Base-by-base conservation (phyloP, 2,888 invertebrate genomes). In the Diaphora mendica region DNA sequence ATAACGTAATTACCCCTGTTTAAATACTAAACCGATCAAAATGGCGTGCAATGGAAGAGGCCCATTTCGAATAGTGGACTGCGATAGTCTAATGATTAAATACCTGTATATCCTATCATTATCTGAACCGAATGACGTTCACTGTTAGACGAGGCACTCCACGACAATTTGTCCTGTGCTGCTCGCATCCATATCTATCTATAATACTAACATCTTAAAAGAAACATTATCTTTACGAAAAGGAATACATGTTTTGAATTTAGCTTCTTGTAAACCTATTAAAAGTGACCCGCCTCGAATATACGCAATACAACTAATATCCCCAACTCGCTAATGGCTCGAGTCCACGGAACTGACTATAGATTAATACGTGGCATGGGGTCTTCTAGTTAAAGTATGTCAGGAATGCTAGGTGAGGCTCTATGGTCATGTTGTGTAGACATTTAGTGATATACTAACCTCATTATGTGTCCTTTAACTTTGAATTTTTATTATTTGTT, bases 221-320 rank as follows among this genome's bases (percentile, higher is more conserved):
- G n/a, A n/a, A n/a, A n/a, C n/a, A n/a, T n/a, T 77, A 76, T 65
- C 69, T 39, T 44, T 64, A 71, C 72, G 73, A 73, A 76, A 73
- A 76, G 73, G 73, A 74, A 71, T 82, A 78, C 70, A 78, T 77
- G n/a, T n/a, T n/a, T n/a, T n/a, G n/a, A 82, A 83, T 81, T 85
- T 86, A 80, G 83, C 83, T 78, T 78, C 79, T 72, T 70, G 79
- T 77, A 73, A 82, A 78, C 84, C 84, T 85, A 87, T 88, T 84
- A 86, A 78, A 83, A 76, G 79, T 77, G 80, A 79, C 80, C 82
- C 76, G 76, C 70, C 74, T 75, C 39, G 67, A 71, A 59, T 68
- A 64, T 42, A 33, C 64, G 68, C 55, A 39, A 70, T 77, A 77
- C 77, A 77, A 78, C 75, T 82, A 78, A 81, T 79, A 74, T 74